phyloP scores from a whole-genome alignment of 2,797 vertebrate genomes.

The Lacerta agilis region DNA sequence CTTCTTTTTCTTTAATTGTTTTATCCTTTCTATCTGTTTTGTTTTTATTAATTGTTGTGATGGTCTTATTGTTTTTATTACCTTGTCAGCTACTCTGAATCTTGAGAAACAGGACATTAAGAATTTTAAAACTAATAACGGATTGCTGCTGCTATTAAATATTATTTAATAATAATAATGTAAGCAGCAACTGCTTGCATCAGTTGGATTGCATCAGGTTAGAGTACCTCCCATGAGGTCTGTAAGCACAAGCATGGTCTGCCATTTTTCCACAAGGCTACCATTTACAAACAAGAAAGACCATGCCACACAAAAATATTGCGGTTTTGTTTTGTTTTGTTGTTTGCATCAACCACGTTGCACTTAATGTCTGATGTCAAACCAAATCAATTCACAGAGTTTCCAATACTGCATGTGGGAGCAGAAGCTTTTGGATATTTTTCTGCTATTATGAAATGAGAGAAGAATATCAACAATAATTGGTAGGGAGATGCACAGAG shows the following conservation, averaged over 20 bases:
- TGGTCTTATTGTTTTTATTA: background rate
- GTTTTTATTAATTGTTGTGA: background rate
- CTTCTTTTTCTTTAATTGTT: background rate
- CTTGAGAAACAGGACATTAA: background rate
- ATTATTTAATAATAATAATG: too few species aligned
- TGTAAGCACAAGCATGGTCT: background rate
- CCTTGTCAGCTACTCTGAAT: background rate
- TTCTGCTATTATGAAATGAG: background rate
- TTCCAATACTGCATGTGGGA: background rate
- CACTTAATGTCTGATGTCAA: background rate
- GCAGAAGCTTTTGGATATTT: background rate
- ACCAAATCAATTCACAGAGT: background rate
- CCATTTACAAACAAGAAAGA: background rate
- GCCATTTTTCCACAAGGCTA: background rate
- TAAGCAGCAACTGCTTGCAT: background rate
- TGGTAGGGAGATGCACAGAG: background rate
- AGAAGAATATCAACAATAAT: background rate
- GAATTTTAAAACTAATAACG: background rate
- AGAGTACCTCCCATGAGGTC: background rate
- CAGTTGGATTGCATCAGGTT: too few species aligned
- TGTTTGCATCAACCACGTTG: background rate
- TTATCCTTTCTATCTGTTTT: background rate
- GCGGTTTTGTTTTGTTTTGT: too few species aligned
- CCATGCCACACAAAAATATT: background rate
- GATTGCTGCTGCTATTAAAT: too few species aligned